A percentile compares a stretch with the other conserved stretches of the same genome.
These are phyloP conservation scores for Prunella strophiata DNA, from an alignment of 2,797 vertebrate species.

Conservation along the genomic window DNA sequence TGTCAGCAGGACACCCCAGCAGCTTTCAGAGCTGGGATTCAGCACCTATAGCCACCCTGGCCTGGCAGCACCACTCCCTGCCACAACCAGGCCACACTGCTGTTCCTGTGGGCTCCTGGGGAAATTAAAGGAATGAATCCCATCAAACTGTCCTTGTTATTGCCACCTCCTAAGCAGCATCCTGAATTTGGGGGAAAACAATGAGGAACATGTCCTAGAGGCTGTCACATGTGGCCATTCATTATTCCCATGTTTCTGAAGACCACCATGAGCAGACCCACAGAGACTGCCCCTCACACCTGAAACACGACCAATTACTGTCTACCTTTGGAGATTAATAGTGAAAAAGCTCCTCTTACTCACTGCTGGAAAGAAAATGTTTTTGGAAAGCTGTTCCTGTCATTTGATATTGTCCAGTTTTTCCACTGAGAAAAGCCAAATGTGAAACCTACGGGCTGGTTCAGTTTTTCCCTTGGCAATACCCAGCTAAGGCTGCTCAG, in stretches of 20 bases:
- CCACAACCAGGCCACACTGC: neutral
- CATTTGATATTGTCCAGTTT: slow-evolving; percentile 36
- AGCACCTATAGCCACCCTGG: neutral
- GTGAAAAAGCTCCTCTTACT: neutral
- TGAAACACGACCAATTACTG: neutral
- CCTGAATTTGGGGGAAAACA: neutral
- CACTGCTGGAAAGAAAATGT: slow-evolving; percentile 5
- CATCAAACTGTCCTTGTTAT: neutral
- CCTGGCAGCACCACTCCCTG: neutral
- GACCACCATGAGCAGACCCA: neutral
- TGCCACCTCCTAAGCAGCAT: neutral
- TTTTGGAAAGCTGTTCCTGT: slow-evolving; percentile 1
- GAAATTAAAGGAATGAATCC: neutral
- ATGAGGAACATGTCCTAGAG: neutral
- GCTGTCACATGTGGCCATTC: neutral
- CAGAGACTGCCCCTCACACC: neutral
- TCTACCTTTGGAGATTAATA: neutral
- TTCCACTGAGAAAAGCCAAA: slow-evolving; percentile 49
- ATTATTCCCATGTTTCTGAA: neutral
- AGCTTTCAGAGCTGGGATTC: neutral
- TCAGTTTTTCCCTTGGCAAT: slow-evolving; percentile 44
- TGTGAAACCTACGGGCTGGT: neutral
- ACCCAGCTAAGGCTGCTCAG: neutral
- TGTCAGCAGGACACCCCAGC: neutral
- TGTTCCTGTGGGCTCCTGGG: neutral